phyloP scores from a whole-genome alignment of 1,140 invertebrate species.

The Pinna nobilis region DNA sequence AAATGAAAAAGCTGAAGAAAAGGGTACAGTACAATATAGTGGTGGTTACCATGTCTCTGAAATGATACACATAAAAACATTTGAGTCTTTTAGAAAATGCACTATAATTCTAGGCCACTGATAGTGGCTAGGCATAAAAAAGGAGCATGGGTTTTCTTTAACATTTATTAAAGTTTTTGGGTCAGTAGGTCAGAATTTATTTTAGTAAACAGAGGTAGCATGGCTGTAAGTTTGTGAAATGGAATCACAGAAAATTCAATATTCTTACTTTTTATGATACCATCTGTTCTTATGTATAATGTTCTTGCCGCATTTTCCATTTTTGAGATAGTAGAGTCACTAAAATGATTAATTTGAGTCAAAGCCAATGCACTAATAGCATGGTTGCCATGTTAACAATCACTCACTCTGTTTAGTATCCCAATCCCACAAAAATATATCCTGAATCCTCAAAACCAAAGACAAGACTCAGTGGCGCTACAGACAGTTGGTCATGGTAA shows the following conservation, averaged over 20 bases:
- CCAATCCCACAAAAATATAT: not conserved
- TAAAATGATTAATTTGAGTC: not conserved
- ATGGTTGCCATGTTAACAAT: not conserved
- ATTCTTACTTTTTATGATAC: not conserved
- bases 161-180: slow-evolving; percentile 47
- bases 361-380: not conserved
- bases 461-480: no score
- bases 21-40: no score
- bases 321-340: not conserved
- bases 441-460: not conserved
- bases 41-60: no score
- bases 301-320: not conserved
- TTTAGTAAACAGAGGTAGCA: not conserved
- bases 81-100: no score
- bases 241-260: not conserved
- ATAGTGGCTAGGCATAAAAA: no score
- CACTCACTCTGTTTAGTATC: not conserved
- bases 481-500: no score
- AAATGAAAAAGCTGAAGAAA: slow-evolving; percentile 96
- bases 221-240: not conserved
- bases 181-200: not conserved
- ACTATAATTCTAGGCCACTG: no score
- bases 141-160: no score
- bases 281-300: not conserved
- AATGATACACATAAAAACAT: no score